Evolutionary conservation across 2,113 vertebrate species (phyloP).

Genomic region (Daphoenositta chrysoptera): DNA sequence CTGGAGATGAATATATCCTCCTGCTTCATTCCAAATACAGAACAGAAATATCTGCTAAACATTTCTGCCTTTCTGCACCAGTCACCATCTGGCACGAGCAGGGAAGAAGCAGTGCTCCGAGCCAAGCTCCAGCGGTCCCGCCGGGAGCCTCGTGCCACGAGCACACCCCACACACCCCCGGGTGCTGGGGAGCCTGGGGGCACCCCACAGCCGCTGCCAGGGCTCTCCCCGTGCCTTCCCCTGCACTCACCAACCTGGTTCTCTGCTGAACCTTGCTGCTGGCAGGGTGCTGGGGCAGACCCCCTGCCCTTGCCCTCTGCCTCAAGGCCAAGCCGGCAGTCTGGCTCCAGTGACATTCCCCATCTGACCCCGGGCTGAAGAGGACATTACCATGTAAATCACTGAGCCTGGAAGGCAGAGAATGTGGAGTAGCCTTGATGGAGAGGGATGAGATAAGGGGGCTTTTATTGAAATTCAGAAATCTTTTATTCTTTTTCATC

Average conservation of each 20-base stretch:
- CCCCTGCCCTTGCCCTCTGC: rapidly evolving
- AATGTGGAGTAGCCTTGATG: neutral
- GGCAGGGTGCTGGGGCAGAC: neutral
- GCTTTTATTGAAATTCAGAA: neutral
- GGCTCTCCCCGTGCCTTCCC: neutral
- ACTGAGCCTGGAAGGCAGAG: neutral
- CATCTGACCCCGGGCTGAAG: neutral
- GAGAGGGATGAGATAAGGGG: neutral
- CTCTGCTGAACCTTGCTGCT: neutral
- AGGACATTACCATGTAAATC: slow-evolving; percentile 18
- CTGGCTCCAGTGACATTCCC: neutral
- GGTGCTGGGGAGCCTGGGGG: neutral
- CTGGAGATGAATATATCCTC: slow-evolving; percentile 68
- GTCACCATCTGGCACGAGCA: slow-evolving; percentile 59
- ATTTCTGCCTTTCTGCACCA: slow-evolving; percentile 68
- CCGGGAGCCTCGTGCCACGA: neutral
- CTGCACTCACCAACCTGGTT: rapidly evolving
- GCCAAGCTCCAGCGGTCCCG: neutral
- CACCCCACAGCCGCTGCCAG: neutral
- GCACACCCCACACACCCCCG: rapidly evolving
- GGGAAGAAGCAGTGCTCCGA: neutral
- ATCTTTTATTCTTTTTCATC: neutral
- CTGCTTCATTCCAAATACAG: slow-evolving; percentile 68
- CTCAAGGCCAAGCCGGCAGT: neutral
- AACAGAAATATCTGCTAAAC: slow-evolving; percentile 69